Percentiles rank a stretch among this genome's conserved stretches.
These are phyloP conservation scores for Capitulum mitella DNA, from an alignment of 2,888 invertebrate genomes.

Conservation along the genomic window DNA sequence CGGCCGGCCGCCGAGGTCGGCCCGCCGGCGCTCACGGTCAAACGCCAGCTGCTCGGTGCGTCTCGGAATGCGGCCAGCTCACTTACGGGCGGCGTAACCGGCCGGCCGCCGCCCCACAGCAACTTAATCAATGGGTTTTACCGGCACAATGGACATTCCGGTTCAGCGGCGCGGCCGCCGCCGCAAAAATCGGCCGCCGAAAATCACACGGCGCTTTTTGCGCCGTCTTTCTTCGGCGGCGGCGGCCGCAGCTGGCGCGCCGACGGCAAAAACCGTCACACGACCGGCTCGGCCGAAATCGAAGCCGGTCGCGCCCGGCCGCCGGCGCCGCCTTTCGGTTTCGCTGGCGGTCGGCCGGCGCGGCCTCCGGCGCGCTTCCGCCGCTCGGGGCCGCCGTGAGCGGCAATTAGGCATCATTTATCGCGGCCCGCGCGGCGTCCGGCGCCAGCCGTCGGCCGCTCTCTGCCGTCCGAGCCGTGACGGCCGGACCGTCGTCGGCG, in stretches of 20 bases:
- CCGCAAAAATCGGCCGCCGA: not conserved
- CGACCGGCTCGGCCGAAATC: not conserved
- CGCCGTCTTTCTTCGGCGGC: not conserved
- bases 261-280: not conserved
- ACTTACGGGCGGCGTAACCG: not conserved
- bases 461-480: not conserved
- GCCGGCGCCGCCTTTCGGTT: not conserved
- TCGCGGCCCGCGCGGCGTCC: not conserved
- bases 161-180: not conserved
- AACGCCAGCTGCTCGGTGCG: not conserved
- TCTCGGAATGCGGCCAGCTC: not conserved
- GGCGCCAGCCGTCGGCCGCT: not conserved
- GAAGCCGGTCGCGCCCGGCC: not conserved
- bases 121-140: conserved; percentile 13
- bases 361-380: not conserved
- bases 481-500: not conserved
- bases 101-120: not conserved
- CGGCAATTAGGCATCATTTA: conserved; percentile 15
- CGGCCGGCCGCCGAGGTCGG: too few species aligned
- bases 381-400: not conserved
- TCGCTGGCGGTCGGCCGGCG: not conserved
- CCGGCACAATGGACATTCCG: not conserved
- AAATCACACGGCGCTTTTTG: conserved; percentile 5
- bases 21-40: not conserved
- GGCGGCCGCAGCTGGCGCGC: not conserved